Evolutionary conservation across 2,888 invertebrate genomes (phyloP).

Genomic region (Drepana falcataria): DNA sequence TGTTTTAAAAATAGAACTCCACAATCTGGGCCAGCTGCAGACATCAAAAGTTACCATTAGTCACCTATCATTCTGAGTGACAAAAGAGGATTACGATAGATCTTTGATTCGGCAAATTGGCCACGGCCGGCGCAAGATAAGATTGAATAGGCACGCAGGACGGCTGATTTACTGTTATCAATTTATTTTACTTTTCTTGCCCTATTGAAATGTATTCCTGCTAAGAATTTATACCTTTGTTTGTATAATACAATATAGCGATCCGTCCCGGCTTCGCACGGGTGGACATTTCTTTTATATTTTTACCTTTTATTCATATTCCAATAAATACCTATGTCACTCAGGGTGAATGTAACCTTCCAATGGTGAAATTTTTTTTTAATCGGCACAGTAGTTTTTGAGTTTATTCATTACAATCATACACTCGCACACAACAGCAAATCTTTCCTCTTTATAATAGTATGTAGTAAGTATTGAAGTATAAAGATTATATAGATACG

Average conservation of each 20-base stretch:
- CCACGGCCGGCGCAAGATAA: neutral
- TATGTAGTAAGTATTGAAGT: no score
- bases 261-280: no score
- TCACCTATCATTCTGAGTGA: neutral
- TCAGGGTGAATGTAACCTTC: no score
- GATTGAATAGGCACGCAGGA: neutral
- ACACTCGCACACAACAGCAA: no score
- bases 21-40: neutral
- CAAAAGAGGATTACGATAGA: neutral
- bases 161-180: constrained; percentile 5
- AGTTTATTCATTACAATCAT: no score
- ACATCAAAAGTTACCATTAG: neutral
- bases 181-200: constrained; percentile 10
- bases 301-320: no score
- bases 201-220: neutral
- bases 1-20: neutral
- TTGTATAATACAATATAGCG: no score
- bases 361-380: no score
- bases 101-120: neutral
- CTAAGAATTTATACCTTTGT: neutral
- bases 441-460: no score
- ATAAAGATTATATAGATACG: no score
- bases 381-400: no score
- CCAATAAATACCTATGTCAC: neutral
- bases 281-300: no score